Conservation (phyloP, 2,888 invertebrate species). For the Hirtodrosophila trivittata region DNA sequence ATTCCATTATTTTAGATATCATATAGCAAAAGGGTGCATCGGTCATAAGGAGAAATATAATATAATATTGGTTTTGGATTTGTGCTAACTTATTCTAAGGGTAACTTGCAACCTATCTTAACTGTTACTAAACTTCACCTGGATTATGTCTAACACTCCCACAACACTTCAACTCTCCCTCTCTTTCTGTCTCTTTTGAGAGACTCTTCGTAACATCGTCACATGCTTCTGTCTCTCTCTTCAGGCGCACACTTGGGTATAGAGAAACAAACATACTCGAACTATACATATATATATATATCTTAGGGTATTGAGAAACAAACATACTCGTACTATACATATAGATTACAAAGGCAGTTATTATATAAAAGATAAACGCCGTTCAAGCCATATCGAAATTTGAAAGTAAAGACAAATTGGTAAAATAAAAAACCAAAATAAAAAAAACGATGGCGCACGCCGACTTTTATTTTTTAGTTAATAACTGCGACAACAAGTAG, state of each 20-base stretch:
- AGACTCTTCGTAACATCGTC: too few relatives aligned
- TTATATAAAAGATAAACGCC: constrained; percentile 56
- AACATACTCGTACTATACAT: neutral
- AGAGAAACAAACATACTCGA: constrained; percentile 7
- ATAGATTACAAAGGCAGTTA: constrained; percentile 40
- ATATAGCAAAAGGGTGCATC: too few relatives aligned
- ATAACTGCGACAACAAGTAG: constrained; percentile 53
- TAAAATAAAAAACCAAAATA: neutral
- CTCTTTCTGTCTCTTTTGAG: too few relatives aligned
- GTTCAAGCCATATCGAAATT: constrained; percentile 47
- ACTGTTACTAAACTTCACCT: constrained; percentile 24
- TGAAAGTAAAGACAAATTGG: constrained; percentile 58
- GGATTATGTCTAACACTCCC: constrained; percentile 9
- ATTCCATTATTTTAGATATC: too few relatives aligned
- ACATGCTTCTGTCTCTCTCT: constrained; percentile 14
- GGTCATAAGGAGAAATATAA: too few relatives aligned
- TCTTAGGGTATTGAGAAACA: too few relatives aligned
- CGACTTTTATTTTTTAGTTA: constrained; percentile 42
- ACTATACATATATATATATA: constrained; percentile 3
- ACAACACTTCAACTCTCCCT: neutral
- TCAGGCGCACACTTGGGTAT: constrained; percentile 8
- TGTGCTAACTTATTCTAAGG: neutral
- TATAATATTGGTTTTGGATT: neutral
- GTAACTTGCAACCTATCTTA: constrained; percentile 20
- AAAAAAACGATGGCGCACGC: constrained; percentile 28